Conservation (phyloP, 2,113 vertebrate species). For the Hydrochoerus hydrochaeris region DNA sequence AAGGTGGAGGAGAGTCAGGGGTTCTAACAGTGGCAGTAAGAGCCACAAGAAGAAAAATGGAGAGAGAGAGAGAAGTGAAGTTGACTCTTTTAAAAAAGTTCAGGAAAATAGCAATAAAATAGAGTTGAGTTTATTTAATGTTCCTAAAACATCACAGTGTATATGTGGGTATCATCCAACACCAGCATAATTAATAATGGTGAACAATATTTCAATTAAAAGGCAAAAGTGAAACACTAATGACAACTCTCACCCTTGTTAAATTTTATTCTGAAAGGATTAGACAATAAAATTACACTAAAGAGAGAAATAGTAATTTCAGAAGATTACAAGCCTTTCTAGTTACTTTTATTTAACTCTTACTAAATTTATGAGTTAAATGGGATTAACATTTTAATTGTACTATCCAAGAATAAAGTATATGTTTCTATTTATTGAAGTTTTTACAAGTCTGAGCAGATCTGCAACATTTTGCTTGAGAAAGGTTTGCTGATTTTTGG, state of each 20-base stretch:
- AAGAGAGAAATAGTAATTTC: not conserved
- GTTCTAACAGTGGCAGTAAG: not conserved
- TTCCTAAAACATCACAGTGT: not conserved
- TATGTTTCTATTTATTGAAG: not conserved
- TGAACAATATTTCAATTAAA: not conserved
- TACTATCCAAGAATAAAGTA: not conserved
- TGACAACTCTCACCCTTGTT: not conserved
- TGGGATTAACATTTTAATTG: slow-evolving; percentile 5
- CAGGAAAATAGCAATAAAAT: not conserved
- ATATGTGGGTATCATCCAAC: not conserved
- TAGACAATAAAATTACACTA: not conserved
- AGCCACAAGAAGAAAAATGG: not conserved
- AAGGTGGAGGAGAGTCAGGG: not conserved
- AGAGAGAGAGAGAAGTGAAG: not conserved
- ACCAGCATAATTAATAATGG: not conserved
- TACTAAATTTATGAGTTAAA: slow-evolving; percentile 26
- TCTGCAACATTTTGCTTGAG: not conserved
- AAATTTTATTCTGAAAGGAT: slow-evolving; percentile 1
- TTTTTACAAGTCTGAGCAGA: not conserved
- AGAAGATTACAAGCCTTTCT: not conserved
- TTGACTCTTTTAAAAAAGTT: not conserved
- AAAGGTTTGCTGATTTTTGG: not conserved
- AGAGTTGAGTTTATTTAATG: not conserved
- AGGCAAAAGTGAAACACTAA: not conserved
- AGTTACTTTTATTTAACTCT: slow-evolving; percentile 28